Percentiles rank a stretch among this genome's conserved stretches.
phyloP scores from a whole-genome alignment of 2,888 invertebrate genomes.

The Eupeodes luniger region DNA sequence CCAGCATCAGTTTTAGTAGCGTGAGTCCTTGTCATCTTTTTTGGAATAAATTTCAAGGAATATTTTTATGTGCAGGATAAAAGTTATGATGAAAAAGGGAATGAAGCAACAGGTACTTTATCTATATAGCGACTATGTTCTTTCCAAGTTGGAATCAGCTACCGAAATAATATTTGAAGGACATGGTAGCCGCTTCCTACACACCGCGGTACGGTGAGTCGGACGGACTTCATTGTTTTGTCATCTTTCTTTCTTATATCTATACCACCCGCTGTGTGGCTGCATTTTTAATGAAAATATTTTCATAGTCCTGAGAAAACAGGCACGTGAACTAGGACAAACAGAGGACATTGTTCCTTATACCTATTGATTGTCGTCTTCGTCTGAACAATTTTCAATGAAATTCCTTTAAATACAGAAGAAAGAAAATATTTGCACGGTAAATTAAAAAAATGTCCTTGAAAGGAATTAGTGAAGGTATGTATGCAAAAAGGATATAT shows the following conservation, averaged over 20 bases:
- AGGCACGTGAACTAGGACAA: constrained; percentile 52
- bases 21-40: constrained; percentile 59
- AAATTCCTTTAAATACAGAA: constrained; percentile 4
- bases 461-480: constrained; percentile 1
- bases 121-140: background rate
- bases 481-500: background rate
- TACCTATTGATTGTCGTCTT: constrained; percentile 12
- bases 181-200: background rate
- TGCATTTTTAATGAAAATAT: constrained; percentile 52
- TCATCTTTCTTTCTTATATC: background rate
- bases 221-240: background rate
- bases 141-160: constrained; percentile 11
- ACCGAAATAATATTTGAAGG: constrained; percentile 41
- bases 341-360: constrained; percentile 43
- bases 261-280: constrained; percentile 17
- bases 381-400: constrained; percentile 24
- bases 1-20: background rate
- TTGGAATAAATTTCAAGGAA: constrained; percentile 28
- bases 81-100: background rate
- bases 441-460: constrained; percentile 29
- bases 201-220: background rate
- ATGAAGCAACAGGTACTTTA: constrained; percentile 56
- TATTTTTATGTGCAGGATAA: constrained; percentile 63
- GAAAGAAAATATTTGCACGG: constrained; percentile 39
- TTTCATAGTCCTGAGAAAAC: constrained; percentile 29